These are phyloP conservation scores for Drosophila subquinaria DNA, from an alignment of 2,888 invertebrate genomes.

Conservation along the genomic window DNA sequence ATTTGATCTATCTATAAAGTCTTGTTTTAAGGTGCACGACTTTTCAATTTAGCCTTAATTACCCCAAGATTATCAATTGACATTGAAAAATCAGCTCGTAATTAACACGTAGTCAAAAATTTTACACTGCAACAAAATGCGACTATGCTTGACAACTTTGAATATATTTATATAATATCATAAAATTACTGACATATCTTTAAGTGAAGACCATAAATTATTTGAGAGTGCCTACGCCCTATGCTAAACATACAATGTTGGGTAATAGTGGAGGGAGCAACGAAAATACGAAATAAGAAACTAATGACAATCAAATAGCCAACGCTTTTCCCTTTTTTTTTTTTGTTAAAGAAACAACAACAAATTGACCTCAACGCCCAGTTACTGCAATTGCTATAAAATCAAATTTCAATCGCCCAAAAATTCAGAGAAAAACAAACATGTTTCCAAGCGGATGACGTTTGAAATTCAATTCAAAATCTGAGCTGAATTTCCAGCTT, in stretches of 20 bases:
- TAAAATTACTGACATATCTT: conserved; percentile 10
- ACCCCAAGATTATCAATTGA: conserved; percentile 25
- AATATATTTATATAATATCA: too few species aligned
- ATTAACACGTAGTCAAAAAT: conserved; percentile 46
- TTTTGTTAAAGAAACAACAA: background rate
- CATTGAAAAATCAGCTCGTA: conserved; percentile 43
- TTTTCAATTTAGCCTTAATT: conserved; percentile 28
- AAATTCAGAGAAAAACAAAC: conserved; percentile 42
- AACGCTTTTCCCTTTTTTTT: conserved; percentile 53
- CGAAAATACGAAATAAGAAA: conserved; percentile 18
- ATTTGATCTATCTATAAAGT: conserved; percentile 5
- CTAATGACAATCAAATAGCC: conserved; percentile 39
- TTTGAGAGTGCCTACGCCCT: conserved; percentile 49
- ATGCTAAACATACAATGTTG: conserved; percentile 45
- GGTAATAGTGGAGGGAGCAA: conserved; percentile 31
- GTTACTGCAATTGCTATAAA: conserved; percentile 50
- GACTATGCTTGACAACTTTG: background rate
- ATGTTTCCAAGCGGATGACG: conserved; percentile 61
- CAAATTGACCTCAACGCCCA: conserved; percentile 47
- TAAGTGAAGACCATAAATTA: conserved; percentile 4
- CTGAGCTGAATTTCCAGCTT: conserved; percentile 23
- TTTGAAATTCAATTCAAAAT: conserved; percentile 6
- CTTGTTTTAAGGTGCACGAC: conserved; percentile 16
- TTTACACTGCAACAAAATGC: conserved; percentile 43
- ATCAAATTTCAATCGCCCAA: conserved; percentile 41